Conservation (phyloP, 2,797 vertebrate genomes). For the Pteronotus mesoamericanus region DNA sequence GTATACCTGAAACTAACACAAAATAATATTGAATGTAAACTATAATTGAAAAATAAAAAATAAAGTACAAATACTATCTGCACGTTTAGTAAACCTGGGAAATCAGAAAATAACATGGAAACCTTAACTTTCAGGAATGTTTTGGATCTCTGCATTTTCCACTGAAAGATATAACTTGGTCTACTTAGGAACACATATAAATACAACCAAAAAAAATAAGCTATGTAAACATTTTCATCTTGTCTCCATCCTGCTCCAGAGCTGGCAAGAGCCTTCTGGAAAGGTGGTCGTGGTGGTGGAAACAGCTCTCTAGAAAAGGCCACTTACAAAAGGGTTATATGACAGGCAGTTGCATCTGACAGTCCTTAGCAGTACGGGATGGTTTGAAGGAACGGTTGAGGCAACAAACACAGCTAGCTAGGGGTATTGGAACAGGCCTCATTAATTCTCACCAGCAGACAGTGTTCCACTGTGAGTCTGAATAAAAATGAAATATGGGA, state of each 20-base stretch:
- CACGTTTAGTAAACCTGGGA: neutral
- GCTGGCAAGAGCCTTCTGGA: conserved; percentile 79
- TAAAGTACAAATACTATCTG: neutral
- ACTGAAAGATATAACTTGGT: neutral
- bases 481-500: conserved; percentile 16
- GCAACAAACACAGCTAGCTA: conserved; percentile 62
- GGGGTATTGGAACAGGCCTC: conserved; percentile 45
- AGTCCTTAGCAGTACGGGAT: conserved; percentile 88
- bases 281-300: conserved; percentile 71
- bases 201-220: neutral
- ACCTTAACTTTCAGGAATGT: neutral
- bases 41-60: neutral
- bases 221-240: conserved; percentile 71
- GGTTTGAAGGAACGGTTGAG: conserved; percentile 69
- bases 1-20: neutral
- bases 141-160: neutral
- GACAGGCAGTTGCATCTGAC: conserved; percentile 91
- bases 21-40: neutral
- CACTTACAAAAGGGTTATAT: conserved; percentile 85
- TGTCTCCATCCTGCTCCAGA: conserved; percentile 68
- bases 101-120: neutral
- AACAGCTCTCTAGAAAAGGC: conserved; percentile 88
- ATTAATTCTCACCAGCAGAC: conserved; percentile 76
- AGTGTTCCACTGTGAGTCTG: conserved; percentile 14
- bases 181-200: neutral